Conservation (phyloP, 2,888 invertebrate genomes). For the Tinea pellionella region DNA sequence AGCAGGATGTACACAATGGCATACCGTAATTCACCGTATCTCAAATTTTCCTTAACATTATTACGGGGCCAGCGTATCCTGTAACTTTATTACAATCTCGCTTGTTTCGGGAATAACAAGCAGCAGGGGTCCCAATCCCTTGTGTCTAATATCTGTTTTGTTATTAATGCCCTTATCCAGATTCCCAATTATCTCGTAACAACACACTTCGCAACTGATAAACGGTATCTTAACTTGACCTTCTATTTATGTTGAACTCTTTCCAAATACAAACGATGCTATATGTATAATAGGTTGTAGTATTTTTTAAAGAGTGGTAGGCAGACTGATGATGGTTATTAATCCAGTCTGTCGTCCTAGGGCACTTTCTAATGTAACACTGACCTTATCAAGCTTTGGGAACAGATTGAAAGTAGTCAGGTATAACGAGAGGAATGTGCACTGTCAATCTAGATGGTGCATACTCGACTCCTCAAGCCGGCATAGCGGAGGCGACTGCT, state of each 20-base stretch:
- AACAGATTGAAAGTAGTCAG: too few relatives aligned
- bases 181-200: conserved; percentile 50
- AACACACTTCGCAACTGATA: conserved; percentile 19
- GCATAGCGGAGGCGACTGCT: too few relatives aligned
- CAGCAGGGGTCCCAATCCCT: conserved; percentile 35
- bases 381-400: too few relatives aligned
- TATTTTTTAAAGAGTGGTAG: too few relatives aligned
- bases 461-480: too few relatives aligned
- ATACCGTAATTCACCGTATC: not conserved
- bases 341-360: too few relatives aligned
- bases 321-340: too few relatives aligned
- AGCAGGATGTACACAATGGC: conserved; percentile 1
- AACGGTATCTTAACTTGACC: not conserved
- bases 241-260: not conserved
- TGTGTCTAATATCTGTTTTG: conserved; percentile 53
- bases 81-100: conserved; percentile 50
- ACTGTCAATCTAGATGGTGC: too few relatives aligned
- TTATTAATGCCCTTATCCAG: conserved; percentile 57
- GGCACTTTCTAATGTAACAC: too few relatives aligned
- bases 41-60: conserved; percentile 45
- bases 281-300: not conserved
- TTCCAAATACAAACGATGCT: not conserved
- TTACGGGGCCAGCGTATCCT: conserved; percentile 37
- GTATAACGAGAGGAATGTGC: too few relatives aligned
- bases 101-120: conserved; percentile 48